Evolutionary conservation across 2,888 invertebrate species (phyloP).

Genomic region (Tenthredo livida): DNA sequence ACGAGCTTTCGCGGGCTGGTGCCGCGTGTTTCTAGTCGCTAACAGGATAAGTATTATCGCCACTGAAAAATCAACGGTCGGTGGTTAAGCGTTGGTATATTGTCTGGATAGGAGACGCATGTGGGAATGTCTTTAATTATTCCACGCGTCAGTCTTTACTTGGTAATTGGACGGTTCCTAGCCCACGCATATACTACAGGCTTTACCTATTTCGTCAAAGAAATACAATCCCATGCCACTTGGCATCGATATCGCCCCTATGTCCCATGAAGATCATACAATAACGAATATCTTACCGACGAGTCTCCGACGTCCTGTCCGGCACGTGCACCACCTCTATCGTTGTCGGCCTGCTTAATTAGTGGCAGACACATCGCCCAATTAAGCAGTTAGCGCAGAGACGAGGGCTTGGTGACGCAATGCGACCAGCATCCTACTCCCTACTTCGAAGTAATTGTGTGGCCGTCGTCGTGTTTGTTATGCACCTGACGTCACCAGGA

Average conservation of each 20-base stretch:
- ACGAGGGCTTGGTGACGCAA: constrained; percentile 59
- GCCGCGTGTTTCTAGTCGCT: constrained; percentile 3
- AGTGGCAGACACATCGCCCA: constrained; percentile 65
- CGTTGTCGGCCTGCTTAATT: constrained; percentile 61
- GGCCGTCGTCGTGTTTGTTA: constrained; percentile 44
- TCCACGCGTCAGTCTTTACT: constrained; percentile 34
- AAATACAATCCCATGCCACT: constrained; percentile 24
- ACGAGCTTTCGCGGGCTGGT: constrained; percentile 36
- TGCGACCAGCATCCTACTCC: constrained; percentile 51
- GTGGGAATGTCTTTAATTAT: constrained; percentile 46
- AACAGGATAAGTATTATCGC: constrained; percentile 42
- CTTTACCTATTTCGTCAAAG: constrained; percentile 13
- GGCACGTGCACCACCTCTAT: constrained; percentile 49
- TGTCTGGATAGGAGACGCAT: neutral
- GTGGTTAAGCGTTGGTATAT: neutral
- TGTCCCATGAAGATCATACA: constrained; percentile 32
- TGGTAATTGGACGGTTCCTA: constrained; percentile 35
- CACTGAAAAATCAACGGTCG: constrained; percentile 42
- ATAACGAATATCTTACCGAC: constrained; percentile 31
- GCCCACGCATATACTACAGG: constrained; percentile 17
- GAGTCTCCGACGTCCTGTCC: constrained; percentile 7
- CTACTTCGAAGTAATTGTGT: constrained; percentile 40
- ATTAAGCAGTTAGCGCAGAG: constrained; percentile 65
- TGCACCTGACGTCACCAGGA: constrained; percentile 50
- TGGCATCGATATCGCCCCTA: constrained; percentile 27